phyloP scores from a whole-genome alignment of 2,797 vertebrate species.

The Squalus acanthias region DNA sequence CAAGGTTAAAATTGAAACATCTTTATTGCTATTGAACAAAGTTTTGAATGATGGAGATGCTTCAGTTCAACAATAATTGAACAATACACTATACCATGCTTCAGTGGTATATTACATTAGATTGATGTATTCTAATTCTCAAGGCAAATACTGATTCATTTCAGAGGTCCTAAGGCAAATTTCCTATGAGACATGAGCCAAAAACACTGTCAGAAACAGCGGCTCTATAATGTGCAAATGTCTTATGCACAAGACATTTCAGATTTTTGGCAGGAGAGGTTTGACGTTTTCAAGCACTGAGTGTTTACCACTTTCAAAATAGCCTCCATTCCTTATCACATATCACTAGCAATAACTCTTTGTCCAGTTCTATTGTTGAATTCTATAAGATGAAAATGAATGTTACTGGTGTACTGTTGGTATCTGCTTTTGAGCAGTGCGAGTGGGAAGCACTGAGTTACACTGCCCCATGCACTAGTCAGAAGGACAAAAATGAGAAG shows the following conservation, averaged over 20 bases:
- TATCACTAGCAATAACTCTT: not conserved
- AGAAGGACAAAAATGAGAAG: not conserved
- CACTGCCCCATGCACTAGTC: not conserved
- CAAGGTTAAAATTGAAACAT: slow-evolving; percentile 2
- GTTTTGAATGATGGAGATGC: not conserved
- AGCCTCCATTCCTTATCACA: not conserved
- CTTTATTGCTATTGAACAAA: not conserved
- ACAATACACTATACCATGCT: not conserved
- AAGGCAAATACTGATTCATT: slow-evolving; percentile 15
- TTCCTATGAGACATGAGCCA: not conserved
- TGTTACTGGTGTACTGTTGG: not conserved
- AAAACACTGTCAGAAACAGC: not conserved
- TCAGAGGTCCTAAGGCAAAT: slow-evolving; percentile 8
- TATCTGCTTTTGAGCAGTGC: not conserved
- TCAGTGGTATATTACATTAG: not conserved
- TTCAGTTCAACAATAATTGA: slow-evolving; percentile 15
- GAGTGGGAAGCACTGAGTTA: not conserved
- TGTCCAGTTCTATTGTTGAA: not conserved
- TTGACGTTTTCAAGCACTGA: not conserved
- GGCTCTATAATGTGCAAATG: not conserved
- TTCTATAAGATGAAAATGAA: not conserved
- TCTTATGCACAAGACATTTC: not conserved
- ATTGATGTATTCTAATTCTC: not conserved
- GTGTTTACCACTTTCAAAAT: not conserved
- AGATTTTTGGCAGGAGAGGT: not conserved